Conservation (phyloP, 2,113 vertebrate species). For the Mobula hypostoma region DNA sequence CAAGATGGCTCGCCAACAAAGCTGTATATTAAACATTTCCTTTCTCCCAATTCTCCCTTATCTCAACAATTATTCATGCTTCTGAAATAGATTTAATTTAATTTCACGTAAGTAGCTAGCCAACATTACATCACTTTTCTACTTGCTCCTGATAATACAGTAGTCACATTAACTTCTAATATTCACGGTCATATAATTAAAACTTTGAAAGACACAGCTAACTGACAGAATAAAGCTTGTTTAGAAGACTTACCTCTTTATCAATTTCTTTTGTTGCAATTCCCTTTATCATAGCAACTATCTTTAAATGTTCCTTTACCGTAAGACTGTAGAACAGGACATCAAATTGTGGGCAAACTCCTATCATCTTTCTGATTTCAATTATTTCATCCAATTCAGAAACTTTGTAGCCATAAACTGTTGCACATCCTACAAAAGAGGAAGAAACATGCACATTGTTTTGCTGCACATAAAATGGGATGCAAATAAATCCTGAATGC, state of each 20-base stretch:
- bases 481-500: neutral
- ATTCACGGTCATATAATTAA: neutral
- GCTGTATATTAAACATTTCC: neutral
- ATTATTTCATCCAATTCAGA: slow-evolving; percentile 78
- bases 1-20: neutral
- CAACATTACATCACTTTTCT: neutral
- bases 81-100: neutral
- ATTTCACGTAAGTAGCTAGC: neutral
- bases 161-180: neutral
- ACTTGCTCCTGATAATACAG: too few species aligned
- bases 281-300: slow-evolving; percentile 89
- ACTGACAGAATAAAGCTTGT: neutral
- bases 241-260: slow-evolving; percentile 61
- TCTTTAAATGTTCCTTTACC: slow-evolving; percentile 87
- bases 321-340: slow-evolving; percentile 91
- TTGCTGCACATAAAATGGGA: neutral
- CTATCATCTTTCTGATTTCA: slow-evolving; percentile 81
- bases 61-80: too few species aligned
- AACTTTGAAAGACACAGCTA: neutral
- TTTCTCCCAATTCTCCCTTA: too few species aligned
- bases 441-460: neutral
- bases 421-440: slow-evolving; percentile 63
- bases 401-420: slow-evolving; percentile 81
- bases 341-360: slow-evolving; percentile 90
- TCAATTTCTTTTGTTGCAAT: slow-evolving; percentile 70